Evolutionary conservation across 2,797 vertebrate species (phyloP), one percentile per base, ranked within the genome.

Genomic region (Myripristis murdjan): DNA sequence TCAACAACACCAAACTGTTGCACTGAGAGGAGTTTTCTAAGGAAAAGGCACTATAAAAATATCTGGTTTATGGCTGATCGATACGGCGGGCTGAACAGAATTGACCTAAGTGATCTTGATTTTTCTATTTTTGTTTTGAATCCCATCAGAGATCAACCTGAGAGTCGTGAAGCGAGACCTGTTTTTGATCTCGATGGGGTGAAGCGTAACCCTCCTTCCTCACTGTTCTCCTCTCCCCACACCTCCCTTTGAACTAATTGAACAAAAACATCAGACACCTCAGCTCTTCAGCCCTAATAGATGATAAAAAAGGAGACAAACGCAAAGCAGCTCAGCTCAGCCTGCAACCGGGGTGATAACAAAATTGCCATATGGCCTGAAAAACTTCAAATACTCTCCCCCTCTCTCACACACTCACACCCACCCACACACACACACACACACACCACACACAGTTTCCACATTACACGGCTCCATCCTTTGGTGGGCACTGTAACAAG

Each of bases 31-130:
- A 57, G 61, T 15, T 49, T 24, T 58, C 47, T 51, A n/a, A 28
- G 12, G n/a, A 71, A 82, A 82, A 86, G 79, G 73, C 77, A 84
- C 85, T 75, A 16, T 57, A 60, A 64, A 73, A 71, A 77, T 12
- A 68, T 71, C 37, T 66, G 41, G 63, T 55, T 77, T 6, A 60
- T 64, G 22, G 33, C 22, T 71, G 76, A 75, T 67, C 54, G 59
- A 53, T 67, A 10, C 51, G 70, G 24, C 10, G 15, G 5, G 2
- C 24, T 49, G 53, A 39, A 72, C 20, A 44, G 62, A 68, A 64
- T 44, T 28, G 54, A 6, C 31, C 1, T 9, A 10, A 41, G 23
- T 51, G 23, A 39, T 48, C 31, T 68, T 16, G 8, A 49, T 8
- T 11, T 56, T 35, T n/a, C n/a, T 59, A 23, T 7, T 10, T 33